Evolutionary conservation across 2,113 vertebrate species (phyloP).

Genomic region (Pimephales promelas): DNA sequence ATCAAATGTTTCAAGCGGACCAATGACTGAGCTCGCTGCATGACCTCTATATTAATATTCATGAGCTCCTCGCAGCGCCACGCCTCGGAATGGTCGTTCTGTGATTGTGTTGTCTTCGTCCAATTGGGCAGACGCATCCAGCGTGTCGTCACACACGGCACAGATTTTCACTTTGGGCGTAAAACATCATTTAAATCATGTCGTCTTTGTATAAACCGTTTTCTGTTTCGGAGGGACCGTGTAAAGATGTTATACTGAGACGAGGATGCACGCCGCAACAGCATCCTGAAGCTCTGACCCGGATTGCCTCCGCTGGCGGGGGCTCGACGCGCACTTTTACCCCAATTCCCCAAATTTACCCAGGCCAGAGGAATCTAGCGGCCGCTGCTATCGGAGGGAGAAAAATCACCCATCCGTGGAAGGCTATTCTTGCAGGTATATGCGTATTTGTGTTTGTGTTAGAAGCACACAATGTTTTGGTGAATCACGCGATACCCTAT

Average conservation of each 20-base stretch:
- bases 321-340: constrained; percentile 30
- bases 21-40: constrained; percentile 57
- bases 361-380: constrained; percentile 67
- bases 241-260: constrained; percentile 60
- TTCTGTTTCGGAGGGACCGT: constrained; percentile 69
- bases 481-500: background rate
- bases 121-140: constrained; percentile 40
- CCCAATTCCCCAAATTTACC: constrained; percentile 51
- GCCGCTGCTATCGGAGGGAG: constrained; percentile 69
- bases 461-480: constrained; percentile 13
- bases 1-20: constrained; percentile 29
- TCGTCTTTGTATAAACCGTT: constrained; percentile 75
- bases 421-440: constrained; percentile 78
- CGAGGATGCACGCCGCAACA: constrained; percentile 57
- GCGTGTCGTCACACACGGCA: constrained; percentile 21
- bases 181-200: constrained; percentile 57
- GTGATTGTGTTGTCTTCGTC: constrained; percentile 54
- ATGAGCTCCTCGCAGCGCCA: constrained; percentile 51
- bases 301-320: constrained; percentile 49
- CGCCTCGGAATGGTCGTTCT: constrained; percentile 46
- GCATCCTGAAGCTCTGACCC: constrained; percentile 47
- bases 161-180: background rate
- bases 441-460: constrained; percentile 16
- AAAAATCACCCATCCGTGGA: constrained; percentile 75
- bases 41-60: constrained; percentile 65